These are phyloP conservation scores for Mirza zaza DNA, from an alignment of 2,113 vertebrate genomes.

Conservation along the genomic window DNA sequence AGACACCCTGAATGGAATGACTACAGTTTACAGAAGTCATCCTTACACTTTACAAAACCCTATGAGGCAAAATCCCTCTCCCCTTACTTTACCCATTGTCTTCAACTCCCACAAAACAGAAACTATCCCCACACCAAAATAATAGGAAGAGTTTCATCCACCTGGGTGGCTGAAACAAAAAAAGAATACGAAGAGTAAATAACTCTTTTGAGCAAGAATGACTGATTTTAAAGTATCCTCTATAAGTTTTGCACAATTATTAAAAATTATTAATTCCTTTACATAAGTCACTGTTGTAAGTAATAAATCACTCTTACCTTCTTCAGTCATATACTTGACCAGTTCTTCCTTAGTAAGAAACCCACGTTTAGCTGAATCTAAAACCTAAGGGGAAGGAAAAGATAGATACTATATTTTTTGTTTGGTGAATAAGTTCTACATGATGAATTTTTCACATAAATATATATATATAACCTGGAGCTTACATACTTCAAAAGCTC, in stretches of 20 bases:
- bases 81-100: not conserved
- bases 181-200: not conserved
- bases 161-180: too few species aligned
- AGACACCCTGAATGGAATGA: not conserved
- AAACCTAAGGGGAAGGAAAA: slow-evolving; percentile 84
- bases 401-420: slow-evolving; percentile 21
- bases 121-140: slow-evolving; percentile 4
- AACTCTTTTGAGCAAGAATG: slow-evolving; percentile 18
- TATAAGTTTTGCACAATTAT: not conserved
- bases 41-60: not conserved
- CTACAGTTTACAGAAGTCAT: not conserved
- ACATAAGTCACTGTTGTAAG: not conserved
- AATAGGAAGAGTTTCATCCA: not conserved
- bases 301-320: slow-evolving; percentile 86
- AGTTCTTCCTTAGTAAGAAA: slow-evolving; percentile 91
- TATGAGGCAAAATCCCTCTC: not conserved
- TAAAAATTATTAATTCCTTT: not conserved
- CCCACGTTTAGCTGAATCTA: slow-evolving; percentile 91
- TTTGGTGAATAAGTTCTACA: slow-evolving; percentile 21
- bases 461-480: not conserved
- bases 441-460: slow-evolving; percentile 22
- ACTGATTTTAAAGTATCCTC: not conserved
- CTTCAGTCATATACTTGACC: slow-evolving; percentile 90
- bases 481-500: slow-evolving; percentile 93
- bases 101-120: not conserved